A percentile compares a stretch with the other conserved stretches of the same genome.
phyloP scores from a whole-genome alignment of 2,888 invertebrate species.

The Mimachlamys varia region DNA sequence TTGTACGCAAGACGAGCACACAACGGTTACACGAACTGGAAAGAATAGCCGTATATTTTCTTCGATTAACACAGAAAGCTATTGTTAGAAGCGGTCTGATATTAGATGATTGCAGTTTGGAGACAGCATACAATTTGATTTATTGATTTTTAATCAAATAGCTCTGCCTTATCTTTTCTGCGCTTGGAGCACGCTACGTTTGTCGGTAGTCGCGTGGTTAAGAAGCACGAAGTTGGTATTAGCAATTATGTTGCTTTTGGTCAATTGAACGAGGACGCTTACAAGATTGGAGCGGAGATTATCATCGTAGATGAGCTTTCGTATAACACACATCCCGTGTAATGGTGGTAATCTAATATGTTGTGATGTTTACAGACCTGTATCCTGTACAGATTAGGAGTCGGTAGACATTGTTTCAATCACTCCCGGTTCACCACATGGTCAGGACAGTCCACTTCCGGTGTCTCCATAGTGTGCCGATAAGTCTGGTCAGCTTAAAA shows the following conservation, averaged over 20 bases:
- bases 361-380: too few relatives aligned
- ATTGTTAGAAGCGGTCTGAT: neutral
- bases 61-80: neutral
- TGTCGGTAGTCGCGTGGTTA: neutral
- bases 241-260: slow-evolving; percentile 20
- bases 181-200: neutral
- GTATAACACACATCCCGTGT: neutral
- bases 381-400: too few relatives aligned
- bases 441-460: neutral
- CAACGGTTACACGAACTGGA: neutral
- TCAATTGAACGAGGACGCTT: neutral
- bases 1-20: neutral
- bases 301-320: neutral
- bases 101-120: neutral
- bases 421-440: neutral
- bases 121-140: slow-evolving; percentile 25
- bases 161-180: neutral
- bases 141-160: slow-evolving; percentile 31
- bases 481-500: neutral
- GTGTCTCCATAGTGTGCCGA: neutral
- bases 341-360: neutral
- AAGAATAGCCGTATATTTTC: neutral
- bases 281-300: neutral
- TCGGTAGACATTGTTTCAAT: too few relatives aligned
- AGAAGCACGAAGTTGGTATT: neutral